A percentile compares a stretch with the other conserved stretches of the same genome.
phyloP scores from a whole-genome alignment of 2,797 vertebrate genomes.

The Spinus olivaceus region DNA sequence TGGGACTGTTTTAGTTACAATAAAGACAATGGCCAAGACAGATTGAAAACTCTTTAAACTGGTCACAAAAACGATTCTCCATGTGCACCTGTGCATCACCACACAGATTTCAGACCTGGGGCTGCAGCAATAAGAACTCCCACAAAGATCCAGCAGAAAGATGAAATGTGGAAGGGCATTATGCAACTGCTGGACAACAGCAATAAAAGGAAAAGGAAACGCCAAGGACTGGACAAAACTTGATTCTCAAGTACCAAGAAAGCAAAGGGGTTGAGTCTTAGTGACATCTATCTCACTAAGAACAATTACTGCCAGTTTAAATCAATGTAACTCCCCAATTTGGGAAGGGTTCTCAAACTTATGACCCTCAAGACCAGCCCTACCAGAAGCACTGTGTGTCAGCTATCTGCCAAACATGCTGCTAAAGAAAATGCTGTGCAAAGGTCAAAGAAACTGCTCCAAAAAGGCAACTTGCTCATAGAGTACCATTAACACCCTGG shows the following conservation, averaged over 20 bases:
- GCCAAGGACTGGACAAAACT: neutral
- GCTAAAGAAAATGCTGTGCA: neutral
- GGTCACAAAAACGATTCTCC: neutral
- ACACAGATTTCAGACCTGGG: neutral
- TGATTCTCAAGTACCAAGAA: neutral
- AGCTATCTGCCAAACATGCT: neutral
- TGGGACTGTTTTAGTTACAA: neutral
- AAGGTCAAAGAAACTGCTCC: neutral
- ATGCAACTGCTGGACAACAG: neutral
- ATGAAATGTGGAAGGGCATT: slow-evolving; percentile 28
- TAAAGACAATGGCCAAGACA: neutral
- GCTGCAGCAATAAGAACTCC: neutral
- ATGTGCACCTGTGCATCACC: neutral
- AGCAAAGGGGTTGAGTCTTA: neutral
- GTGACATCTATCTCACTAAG: neutral
- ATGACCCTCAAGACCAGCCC: neutral
- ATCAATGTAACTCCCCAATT: neutral
- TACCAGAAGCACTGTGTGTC: neutral
- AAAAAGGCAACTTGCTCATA: neutral
- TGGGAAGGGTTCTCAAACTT: neutral
- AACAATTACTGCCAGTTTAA: neutral
- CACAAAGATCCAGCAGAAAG: slow-evolving; percentile 9
- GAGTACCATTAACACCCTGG: neutral
- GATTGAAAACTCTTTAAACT: neutral
- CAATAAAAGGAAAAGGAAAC: neutral